Conservation (phyloP, 2,888 invertebrate genomes). For the Flexamia atlantica region DNA sequence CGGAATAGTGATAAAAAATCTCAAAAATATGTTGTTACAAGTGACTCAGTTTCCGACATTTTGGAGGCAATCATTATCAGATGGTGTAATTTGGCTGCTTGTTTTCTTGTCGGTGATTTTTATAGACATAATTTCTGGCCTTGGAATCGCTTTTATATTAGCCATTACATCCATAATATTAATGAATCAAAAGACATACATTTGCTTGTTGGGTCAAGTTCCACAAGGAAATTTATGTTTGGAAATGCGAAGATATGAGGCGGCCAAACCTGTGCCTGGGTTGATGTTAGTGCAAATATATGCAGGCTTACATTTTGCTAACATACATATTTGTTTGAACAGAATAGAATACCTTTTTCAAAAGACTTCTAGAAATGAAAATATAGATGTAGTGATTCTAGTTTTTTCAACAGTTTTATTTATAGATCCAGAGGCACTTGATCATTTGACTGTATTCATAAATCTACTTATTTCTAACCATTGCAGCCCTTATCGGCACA, state of each 20-base stretch:
- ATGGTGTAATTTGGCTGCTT: constrained; percentile 77
- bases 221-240: constrained; percentile 73
- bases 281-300: constrained; percentile 28
- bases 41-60: constrained; percentile 73
- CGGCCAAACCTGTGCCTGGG: constrained; percentile 3
- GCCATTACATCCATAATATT: constrained; percentile 76
- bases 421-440: constrained; percentile 22
- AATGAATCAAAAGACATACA: constrained; percentile 72
- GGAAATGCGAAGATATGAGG: constrained; percentile 67
- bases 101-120: constrained; percentile 77
- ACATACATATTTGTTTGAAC: neutral
- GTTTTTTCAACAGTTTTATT: constrained; percentile 25
- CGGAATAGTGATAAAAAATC: constrained; percentile 28
- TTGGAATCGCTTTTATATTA: constrained; percentile 76
- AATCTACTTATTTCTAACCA: too few species aligned
- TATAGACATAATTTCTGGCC: constrained; percentile 78
- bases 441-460: neutral
- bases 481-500: too few species aligned
- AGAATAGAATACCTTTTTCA: constrained; percentile 12
- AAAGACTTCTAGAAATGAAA: neutral
- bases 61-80: constrained; percentile 76
- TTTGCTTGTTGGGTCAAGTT: constrained; percentile 72
- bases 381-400: neutral
- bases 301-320: constrained; percentile 42
- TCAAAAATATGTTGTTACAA: constrained; percentile 48